Base-by-base conservation (phyloP, 2,113 vertebrate genomes). In the Poecile atricapillus region DNA sequence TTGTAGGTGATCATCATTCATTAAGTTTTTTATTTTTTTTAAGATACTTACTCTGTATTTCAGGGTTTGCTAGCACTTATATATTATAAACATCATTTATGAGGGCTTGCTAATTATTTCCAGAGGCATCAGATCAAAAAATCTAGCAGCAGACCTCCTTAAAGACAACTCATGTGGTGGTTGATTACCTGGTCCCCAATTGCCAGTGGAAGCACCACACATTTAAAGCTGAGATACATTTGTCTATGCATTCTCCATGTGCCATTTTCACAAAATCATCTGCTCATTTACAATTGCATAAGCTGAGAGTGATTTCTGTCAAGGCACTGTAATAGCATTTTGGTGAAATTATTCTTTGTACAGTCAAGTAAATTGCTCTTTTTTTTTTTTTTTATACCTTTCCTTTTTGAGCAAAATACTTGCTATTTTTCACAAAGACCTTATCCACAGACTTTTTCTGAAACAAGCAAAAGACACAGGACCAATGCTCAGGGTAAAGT, bases 1-100 rank as follows among this genome's bases (percentile, higher is more conserved):
- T 67, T 81, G 18, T 81, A 89, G 68, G 56, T 94, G 90, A 94
- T 94, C 85, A 64, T 90, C 27, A 89, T 86, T 90, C 90, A 87
- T 90, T 90, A 93, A n/a, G 11, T 11, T 30, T 58, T 67, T 23
- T 6, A 64, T 80, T 76, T 83, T 71, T 70, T 77, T 83, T 53
- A 70, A 65, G 46, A 77, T 18, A 41, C n/a, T 76, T 60, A 49
- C 63, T 71, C 47, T 64, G 70, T 88, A 67, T 7, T 85, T 94
- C 64, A n/a, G 58, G 13, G 21, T 92, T 88, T 93, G 28, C 86
- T 83, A 96, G 64, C 49, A 69, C 35, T 60, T 74, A 46, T 5
- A 16, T 78, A 58, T 76, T 63, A 75, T 83, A 92, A 81, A 50
- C 25, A 68, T 46, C 11, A 84, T 75, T 71, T 74, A 31, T 84